Conservation (phyloP, 2,888 invertebrate genomes). For the Ptychoptera contaminata region DNA sequence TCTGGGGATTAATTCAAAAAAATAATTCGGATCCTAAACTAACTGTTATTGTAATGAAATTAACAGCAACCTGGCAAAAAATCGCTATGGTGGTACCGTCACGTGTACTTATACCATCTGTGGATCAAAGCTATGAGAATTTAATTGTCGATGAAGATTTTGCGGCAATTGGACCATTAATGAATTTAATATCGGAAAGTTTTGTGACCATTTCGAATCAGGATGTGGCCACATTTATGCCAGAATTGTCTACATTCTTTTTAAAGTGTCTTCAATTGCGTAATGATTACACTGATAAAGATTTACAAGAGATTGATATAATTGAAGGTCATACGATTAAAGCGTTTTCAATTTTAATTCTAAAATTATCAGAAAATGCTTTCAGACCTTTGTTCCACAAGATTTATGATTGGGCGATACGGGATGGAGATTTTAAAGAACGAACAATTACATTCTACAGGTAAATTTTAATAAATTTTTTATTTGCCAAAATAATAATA, state of each 20-base stretch:
- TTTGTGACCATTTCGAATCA: slow-evolving; percentile 44
- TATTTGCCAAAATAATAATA: background rate
- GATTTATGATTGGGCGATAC: slow-evolving; percentile 75
- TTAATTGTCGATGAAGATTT: slow-evolving; percentile 43
- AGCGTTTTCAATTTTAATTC: slow-evolving; percentile 60
- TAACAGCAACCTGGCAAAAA: slow-evolving; percentile 47
- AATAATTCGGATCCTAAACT: slow-evolving; percentile 33
- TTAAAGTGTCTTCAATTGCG: slow-evolving; percentile 53
- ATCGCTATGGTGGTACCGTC: slow-evolving; percentile 51
- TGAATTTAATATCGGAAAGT: slow-evolving; percentile 60
- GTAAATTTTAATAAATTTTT: slow-evolving; percentile 22
- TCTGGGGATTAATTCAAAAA: slow-evolving; percentile 30
- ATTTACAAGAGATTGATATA: slow-evolving; percentile 32
- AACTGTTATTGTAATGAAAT: slow-evolving; percentile 37
- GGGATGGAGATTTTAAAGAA: slow-evolving; percentile 40
- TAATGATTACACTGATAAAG: slow-evolving; percentile 31
- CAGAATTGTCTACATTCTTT: slow-evolving; percentile 59
- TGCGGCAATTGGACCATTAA: slow-evolving; percentile 48
- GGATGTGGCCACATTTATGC: slow-evolving; percentile 48
- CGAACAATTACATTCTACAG: slow-evolving; percentile 70
- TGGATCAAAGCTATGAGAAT: slow-evolving; percentile 45
- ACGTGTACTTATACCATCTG: slow-evolving; percentile 60
- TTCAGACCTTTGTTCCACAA: slow-evolving; percentile 80
- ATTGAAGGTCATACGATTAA: slow-evolving; percentile 63
- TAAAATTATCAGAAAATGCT: slow-evolving; percentile 76